Conservation (phyloP, 2,797 vertebrate genomes). For the Botia almorhae region DNA sequence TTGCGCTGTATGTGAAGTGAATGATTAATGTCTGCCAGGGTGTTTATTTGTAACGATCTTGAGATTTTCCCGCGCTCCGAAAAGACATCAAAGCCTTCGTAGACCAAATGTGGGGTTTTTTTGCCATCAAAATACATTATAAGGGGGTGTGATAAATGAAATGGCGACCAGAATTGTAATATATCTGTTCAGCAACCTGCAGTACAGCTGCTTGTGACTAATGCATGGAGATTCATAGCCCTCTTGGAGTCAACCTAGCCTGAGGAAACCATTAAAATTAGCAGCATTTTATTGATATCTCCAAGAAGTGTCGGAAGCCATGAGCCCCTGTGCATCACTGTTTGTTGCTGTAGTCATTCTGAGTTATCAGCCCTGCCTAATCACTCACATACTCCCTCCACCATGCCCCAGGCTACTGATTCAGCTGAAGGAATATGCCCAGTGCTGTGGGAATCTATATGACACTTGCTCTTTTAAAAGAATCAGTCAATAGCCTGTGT, state of each 20-base stretch:
- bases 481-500: slow-evolving; percentile 1
- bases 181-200: not conserved
- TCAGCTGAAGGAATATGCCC: not conserved
- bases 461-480: slow-evolving; percentile 4
- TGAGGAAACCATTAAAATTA: not conserved
- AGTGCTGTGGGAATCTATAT: not conserved
- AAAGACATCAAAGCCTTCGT: not conserved
- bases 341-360: not conserved
- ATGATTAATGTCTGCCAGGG: not conserved
- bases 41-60: not conserved
- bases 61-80: not conserved
- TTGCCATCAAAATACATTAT: not conserved
- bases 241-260: not conserved
- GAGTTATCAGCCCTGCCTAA: slow-evolving; percentile 4
- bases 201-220: not conserved
- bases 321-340: not conserved
- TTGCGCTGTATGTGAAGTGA: not conserved
- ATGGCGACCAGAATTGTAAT: not conserved
- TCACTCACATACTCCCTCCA: not conserved
- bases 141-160: not conserved
- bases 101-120: not conserved
- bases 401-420: slow-evolving; percentile 16
- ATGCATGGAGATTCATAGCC: not conserved
- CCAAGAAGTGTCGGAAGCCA: not conserved
- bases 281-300: not conserved